These are phyloP conservation scores for Corythornis leucogaster DNA, from an alignment of 2,797 vertebrate species.

Conservation along the genomic window DNA sequence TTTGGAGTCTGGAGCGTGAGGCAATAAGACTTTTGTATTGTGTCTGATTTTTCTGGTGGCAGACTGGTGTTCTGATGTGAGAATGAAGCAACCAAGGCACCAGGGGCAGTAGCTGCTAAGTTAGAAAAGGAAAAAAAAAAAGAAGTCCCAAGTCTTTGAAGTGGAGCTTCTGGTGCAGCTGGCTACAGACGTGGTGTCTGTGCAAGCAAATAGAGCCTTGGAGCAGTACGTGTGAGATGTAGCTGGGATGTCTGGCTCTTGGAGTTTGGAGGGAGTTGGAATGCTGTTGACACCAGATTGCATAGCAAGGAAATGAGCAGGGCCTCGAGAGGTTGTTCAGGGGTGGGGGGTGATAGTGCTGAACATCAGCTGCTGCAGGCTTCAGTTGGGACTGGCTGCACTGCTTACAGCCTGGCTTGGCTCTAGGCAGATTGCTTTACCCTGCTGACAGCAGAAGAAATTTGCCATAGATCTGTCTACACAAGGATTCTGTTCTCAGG, in stretches of 20 bases:
- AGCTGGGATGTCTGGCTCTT: not conserved
- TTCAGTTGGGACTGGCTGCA: not conserved
- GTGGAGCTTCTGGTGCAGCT: not conserved
- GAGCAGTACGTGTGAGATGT: not conserved
- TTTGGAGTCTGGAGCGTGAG: not conserved
- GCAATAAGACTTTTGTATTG: not conserved
- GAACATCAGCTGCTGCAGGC: not conserved
- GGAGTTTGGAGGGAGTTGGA: not conserved
- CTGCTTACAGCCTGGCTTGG: not conserved
- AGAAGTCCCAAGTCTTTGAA: not conserved
- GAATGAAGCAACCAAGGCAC: not conserved
- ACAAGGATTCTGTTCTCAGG: not conserved
- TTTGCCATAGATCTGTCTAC: rapidly evolving
- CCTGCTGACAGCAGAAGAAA: not conserved
- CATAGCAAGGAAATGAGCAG: not conserved
- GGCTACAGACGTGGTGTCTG: not conserved
- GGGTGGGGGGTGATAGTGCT: not conserved
- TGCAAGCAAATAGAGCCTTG: not conserved
- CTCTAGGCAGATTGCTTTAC: not conserved
- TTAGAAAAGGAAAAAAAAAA: not conserved
- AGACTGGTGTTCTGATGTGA: not conserved
- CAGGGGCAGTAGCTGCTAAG: not conserved
- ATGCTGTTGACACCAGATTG: not conserved
- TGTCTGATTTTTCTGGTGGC: not conserved
- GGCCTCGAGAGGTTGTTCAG: not conserved